Base-by-base conservation (phyloP, 2,888 invertebrate species). In the Muschampia plurimacula region DNA sequence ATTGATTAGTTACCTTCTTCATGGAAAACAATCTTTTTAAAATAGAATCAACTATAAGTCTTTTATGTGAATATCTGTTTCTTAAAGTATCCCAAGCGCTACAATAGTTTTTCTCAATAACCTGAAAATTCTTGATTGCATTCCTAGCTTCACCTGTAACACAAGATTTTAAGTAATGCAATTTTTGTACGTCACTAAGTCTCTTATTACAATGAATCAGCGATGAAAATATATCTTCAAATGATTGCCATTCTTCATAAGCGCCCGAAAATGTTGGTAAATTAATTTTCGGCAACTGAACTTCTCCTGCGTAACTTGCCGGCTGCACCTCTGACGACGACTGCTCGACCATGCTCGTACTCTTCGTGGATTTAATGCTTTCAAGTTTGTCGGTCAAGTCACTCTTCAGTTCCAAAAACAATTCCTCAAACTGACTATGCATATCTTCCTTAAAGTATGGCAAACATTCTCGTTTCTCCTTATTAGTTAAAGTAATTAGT, bases 221-320 rank as follows among this genome's bases (percentile, higher is more conserved):
- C 3, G 68, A 59, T 32, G 8, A 13, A 46, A 68, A 68, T 13
- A 60, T 7, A 10, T 68, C 68, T 32, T 60, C 60, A 60, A 60
- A 68, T 10, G 68, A 46, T 36, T 59, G 59, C 68, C 68, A 68
- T 15, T 68, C 59, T 46, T 68, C 59, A 39, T 68, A 68, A 8
- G 15, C 60, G 9, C 68, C 60, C n/a, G 60, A 59, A 12, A 68
- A 28, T 9, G 60, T 60, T 15, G 68, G 68, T 32, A 68, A 60
- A 15, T 68, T 59, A 28, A 60, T 68, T 68, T 46, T 59, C 6
- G 68, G 68, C 36, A 60, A 44, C 7, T 49, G n/a, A 15, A 32
- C 49, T 32, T 67, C 67, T 46, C 28, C 59, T 15, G 52, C 12
- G 15, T 32, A 9, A 60, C 6, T 32, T 41, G 67, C 59, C n/a